Base-by-base conservation (phyloP, 2,888 invertebrate genomes). In the Philaethria dido region DNA sequence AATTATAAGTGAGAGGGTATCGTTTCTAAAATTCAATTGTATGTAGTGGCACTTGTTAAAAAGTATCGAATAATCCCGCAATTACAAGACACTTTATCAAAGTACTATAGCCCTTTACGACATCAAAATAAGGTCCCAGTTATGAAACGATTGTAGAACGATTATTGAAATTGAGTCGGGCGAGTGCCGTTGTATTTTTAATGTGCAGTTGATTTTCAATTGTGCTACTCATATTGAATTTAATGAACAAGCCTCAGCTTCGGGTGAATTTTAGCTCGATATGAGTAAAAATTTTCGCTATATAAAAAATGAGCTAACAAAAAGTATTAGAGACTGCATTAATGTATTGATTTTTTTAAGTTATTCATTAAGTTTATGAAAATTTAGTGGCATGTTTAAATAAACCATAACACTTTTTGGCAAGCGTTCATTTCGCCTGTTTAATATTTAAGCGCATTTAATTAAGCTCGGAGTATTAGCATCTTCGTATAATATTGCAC, bases 21-120 rank as follows among this genome's bases (percentile, higher is more conserved):
- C 89, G 79, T 81, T 81, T 82, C 80, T 80, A 84, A 89, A 89
- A 84, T 88, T 86, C 88, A 85, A 90, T 90, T 89, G 89, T 88
- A 65, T 72, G 73, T 82, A 90, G 88, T 86, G 81, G 79, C 88
- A 89, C 89, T 90, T 85, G 85, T 82, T 78, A 78, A 75, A 71
- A 65, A 71, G 67, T 69, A 71, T 72, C 71, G 68, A 68, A 72
- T 75, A 71, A 72, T 70, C 72, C 64, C 69, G 47, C 71, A 69
- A 73, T 74, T 75, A 72, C 57, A 47, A 62, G 57, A 20, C 25
- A 29, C 57, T 61, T 18, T 6, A 36, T 13, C 48, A 66, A 9
- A 39, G 62, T 59, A 72, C 70, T 73, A 59, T 73, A 33, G 50
- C 59, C 52, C 67, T 62, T 60, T 72, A 57, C 45, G 1, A 1